Conservation (phyloP, 2,797 vertebrate genomes). For the Cuculus canorus region DNA sequence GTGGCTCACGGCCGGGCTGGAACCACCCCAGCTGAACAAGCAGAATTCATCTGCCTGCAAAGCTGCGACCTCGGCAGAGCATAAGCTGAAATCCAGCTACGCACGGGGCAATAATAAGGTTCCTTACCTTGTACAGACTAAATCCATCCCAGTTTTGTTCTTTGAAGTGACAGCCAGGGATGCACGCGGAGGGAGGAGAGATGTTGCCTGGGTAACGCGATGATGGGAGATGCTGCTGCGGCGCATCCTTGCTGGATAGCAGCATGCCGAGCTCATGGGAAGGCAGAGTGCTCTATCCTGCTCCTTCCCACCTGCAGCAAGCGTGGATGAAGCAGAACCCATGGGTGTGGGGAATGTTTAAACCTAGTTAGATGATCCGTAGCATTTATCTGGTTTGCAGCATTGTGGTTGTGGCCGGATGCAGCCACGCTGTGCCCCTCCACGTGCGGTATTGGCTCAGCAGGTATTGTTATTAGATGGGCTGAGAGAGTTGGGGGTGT, state of each 20-base stretch:
- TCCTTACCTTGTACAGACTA: background rate
- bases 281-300: background rate
- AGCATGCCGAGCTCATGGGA: too few species aligned
- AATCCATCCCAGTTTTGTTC: background rate
- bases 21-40: background rate
- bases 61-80: background rate
- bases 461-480: too few species aligned
- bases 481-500: too few species aligned
- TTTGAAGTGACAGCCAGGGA: background rate
- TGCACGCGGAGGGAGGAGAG: background rate
- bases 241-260: background rate
- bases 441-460: rapidly evolving
- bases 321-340: rapidly evolving
- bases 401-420: rapidly evolving
- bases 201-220: background rate
- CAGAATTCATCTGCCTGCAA: background rate
- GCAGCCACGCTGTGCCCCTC: rapidly evolving
- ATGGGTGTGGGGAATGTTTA: background rate
- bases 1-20: background rate
- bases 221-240: background rate
- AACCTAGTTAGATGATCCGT: rapidly evolving
- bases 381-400: background rate
- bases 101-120: rapidly evolving
- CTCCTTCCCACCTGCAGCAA: background rate
- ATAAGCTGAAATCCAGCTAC: background rate